Base-by-base conservation (phyloP, 1,140 invertebrate genomes). In the Penaeus indicus region DNA sequence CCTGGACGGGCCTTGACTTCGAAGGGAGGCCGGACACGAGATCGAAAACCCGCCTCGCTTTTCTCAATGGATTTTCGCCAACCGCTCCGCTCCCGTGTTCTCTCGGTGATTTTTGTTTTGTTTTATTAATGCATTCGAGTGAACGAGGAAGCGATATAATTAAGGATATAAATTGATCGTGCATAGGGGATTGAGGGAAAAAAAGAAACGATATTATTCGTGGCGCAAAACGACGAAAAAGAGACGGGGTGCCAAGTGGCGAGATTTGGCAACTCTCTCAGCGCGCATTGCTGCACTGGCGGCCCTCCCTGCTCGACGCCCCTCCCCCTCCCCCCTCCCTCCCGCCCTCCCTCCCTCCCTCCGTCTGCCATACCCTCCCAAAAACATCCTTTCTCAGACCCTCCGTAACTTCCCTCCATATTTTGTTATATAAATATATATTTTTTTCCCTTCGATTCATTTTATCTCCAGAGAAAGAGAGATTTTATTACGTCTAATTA, bases 281-380 rank as follows among this genome's bases (percentile, higher is more conserved):
- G n/a, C 72, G 72, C 72, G 72, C 72, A 75, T 75, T 75, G 72
- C 72, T 75, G 72, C 72, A 75, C 72, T 75, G 72, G 72, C 22
- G 27, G 72, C 27, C n/a, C 27, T 27, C 16, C 38, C 72, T 38
- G 27, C 27, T 75, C 18, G 18, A 38, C 16, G 25, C 42, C 27
- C 42, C 27, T 27, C 18, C 13, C 27, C 42, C n/a, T n/a, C 27
- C 27, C 7, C 72, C 25, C 72, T 38, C 72, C 42, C 25, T 75
- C 72, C 42, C 72, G 38, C 72, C 42, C 72, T 75, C 72, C 42
- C 25, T 75, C 72, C 42, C 72, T 75, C 72, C 42, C 72, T 75
- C 72, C 42, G 21, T 7, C 25, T 54, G 54, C 54, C 54, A 11
- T 54, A 54, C 54, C 54, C 54, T 54, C 54, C 54, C 54, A 54